Evolutionary conservation across 1,140 invertebrate species (phyloP), one percentile per base, ranked within the genome.

Genomic region (Drosophila pallidifrons): DNA sequence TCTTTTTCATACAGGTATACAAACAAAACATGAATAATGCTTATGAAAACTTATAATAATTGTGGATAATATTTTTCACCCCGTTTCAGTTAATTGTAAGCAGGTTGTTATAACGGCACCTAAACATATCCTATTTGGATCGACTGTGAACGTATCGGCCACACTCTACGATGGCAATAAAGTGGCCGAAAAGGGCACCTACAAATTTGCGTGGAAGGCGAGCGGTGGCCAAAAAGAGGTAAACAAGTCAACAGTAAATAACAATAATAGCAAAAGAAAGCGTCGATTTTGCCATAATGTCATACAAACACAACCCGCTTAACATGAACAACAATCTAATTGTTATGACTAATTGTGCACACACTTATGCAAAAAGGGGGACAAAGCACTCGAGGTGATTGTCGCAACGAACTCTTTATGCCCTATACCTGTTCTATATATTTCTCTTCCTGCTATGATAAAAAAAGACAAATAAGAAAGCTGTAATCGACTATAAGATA

Each of bases 151-250:
- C 35, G 55, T 92, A 3, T 85, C 65, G 28, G 91, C 91, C 13
- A 77, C 70, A 20, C 60, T 92, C 6, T 88, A 77, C 11, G 76
- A 92, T 67, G 77, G 77, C n/a, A 74, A 59, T 0, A 72, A 60
- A 45, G 70, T 85, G 8, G 85, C 91, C 1, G 30, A 32, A 2
- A 68, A 60, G 0, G 63, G 45, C 8, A 43, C 61, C 20, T 92
- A 90, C 59, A 72, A 25, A 30, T 92, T 87, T 64, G 75, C 32
- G 10, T 92, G 91, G 91, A 75, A 49, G 11, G 82, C 80, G 38
- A 71, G 45, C 20, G 45, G 54, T 20, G 77, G 77, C 3, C 46
- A 77, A 32, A 59, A 38, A 28, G 41, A 88, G 83, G 83, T 88
- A 85, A 85, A 11, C 25, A 45, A 25, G 20, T 25, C 13, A 35